Evolutionary conservation across 2,113 vertebrate genomes (phyloP).

Genomic region (Odontesthes bonariensis): DNA sequence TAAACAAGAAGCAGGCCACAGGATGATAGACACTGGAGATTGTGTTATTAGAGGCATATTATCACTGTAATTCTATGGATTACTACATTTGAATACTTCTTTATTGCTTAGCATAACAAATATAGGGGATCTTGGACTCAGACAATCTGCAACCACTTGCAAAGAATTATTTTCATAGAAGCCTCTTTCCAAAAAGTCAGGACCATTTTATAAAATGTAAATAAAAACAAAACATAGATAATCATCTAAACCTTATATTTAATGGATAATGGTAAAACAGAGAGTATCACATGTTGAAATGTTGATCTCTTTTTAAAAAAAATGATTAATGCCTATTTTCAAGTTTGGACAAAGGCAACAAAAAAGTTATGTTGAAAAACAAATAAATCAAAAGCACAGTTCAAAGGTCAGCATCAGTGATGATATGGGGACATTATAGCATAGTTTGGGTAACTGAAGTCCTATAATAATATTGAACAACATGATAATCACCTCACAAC

Average conservation of each 20-base stretch:
- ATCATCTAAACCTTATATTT: not conserved
- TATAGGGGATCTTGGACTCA: not conserved
- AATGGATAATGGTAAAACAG: not conserved
- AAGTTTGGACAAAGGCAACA: not conserved
- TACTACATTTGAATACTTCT: not conserved
- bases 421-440: too few relatives aligned
- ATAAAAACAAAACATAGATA: not conserved
- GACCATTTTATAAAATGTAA: not conserved
- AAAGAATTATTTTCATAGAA: not conserved
- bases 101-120: not conserved
- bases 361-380: not conserved
- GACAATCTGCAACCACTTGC: not conserved
- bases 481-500: too few relatives aligned
- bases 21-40: not conserved
- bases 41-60: not conserved
- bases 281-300: too few relatives aligned
- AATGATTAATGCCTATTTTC: not conserved
- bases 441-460: too few relatives aligned
- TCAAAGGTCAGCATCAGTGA: too few relatives aligned
- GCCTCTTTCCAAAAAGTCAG: not conserved
- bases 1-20: not conserved
- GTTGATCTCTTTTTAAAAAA: too few relatives aligned
- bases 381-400: not conserved
- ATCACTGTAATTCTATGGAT: not conserved
- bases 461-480: too few relatives aligned